Base-by-base conservation (phyloP, 2,797 vertebrate species). In the Sardinella longiceps region DNA sequence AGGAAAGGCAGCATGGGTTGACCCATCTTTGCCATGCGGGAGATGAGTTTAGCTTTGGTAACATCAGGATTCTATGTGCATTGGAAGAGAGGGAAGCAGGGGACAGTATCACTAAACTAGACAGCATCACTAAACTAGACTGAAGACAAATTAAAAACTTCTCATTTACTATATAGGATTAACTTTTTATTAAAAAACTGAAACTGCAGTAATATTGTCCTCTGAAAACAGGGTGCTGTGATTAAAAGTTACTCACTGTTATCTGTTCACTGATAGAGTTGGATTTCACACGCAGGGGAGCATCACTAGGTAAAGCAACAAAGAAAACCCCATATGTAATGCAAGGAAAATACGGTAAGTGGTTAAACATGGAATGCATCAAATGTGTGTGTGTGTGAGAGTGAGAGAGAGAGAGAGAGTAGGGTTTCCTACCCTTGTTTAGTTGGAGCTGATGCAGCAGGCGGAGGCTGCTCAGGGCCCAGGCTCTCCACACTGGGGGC, bases 11-110 rank as follows among this genome's bases (percentile, higher is more conserved):
- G 89, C 98, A 99, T 97, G 39, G 98, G 98, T 87, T 99, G 98
- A 0, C 98, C 98, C 98, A 99, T 99, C 91, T 96, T 98, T 3
- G 98, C 98, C 98, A 99, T 99, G 56, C 98, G 96, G 23, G 98
- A 99, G 88, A 99, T 99, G 81, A 99, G 94, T 89, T 98, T 99
- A 66, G 98, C 98, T 92, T 99, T 99, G 45, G 96, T 96, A 28
- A 95, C 91, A 23, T 98, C 97, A 14, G 98, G 97, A 91, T 97
- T 97, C 98, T 99, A 82, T 46, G 20, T 2, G 15, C 37, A 23
- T 10, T 23, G 56, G n/a, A 77, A 12, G 33, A 39, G 14, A 74
- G 6, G 5, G 14, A 39, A 39, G 37, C 37, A 33, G 14, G 11
- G 33, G 6, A 33, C 14, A 70, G 28, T 37, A 3, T 18, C 20